Evolutionary conservation across 2,113 vertebrate genomes (phyloP).

Genomic region (Brachypodius melanocephalos): DNA sequence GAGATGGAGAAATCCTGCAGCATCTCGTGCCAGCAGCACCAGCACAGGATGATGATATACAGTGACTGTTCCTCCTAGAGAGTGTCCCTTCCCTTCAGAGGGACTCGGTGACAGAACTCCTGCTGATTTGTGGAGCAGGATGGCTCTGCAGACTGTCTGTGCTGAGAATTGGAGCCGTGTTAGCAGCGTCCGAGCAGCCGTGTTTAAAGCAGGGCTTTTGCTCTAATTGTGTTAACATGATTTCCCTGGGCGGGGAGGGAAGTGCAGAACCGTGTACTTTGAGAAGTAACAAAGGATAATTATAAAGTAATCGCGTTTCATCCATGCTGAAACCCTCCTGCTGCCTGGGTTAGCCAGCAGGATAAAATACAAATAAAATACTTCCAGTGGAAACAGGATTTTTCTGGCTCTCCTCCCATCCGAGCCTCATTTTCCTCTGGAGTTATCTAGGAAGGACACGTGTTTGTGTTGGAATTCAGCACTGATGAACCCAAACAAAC

Average conservation of each 20-base stretch:
- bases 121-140: neutral
- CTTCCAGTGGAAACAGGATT: neutral
- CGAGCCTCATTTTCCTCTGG: neutral
- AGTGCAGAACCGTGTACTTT: conserved; percentile 45
- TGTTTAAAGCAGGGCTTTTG: conserved; percentile 1
- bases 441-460: neutral
- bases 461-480: neutral
- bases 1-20: neutral
- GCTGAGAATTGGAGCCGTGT: neutral
- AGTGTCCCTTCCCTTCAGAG: neutral
- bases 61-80: neutral
- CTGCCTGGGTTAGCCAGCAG: neutral
- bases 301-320: neutral
- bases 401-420: neutral
- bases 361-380: neutral
- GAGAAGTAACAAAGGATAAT: conserved; percentile 10
- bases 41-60: neutral
- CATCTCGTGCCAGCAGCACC: neutral
- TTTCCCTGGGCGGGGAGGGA: conserved; percentile 40
- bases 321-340: neutral
- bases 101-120: neutral
- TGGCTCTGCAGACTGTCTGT: neutral
- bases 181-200: neutral
- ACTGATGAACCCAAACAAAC: neutral
- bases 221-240: conserved; percentile 35